phyloP scores from a whole-genome alignment of 2,797 vertebrate genomes.

The Pseudomugil tenellus region DNA sequence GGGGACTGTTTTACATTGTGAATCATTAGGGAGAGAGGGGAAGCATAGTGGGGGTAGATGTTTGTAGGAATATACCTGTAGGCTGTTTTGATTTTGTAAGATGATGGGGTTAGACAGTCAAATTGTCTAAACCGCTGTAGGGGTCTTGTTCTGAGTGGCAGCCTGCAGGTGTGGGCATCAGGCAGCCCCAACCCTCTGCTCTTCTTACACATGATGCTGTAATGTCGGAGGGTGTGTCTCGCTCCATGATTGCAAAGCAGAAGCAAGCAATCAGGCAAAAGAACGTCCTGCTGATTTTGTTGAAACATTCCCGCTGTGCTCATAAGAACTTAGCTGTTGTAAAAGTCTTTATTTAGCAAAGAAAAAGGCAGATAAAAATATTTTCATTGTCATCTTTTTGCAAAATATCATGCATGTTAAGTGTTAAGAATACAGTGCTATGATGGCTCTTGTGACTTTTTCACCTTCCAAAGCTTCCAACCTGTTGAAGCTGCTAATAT shows the following conservation, averaged over 20 bases:
- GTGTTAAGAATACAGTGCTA: conserved; percentile 31
- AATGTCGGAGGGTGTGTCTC: conserved; percentile 52
- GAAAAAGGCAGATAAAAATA: conserved; percentile 29
- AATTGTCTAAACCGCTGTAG: conserved; percentile 55
- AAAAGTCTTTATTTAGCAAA: conserved; percentile 22
- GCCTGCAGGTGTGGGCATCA: conserved; percentile 46
- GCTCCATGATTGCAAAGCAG: conserved; percentile 60
- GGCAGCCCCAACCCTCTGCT: conserved; percentile 30
- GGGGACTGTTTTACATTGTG: conserved; percentile 60
- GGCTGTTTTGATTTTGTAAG: conserved; percentile 64
- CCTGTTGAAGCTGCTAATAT: conserved; percentile 24
- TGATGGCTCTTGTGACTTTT: conserved; percentile 2
- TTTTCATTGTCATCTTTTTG: conserved; percentile 40
- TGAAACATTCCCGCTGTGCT: conserved; percentile 53
- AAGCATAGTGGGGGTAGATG: conserved; percentile 8
- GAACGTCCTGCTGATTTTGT: conserved; percentile 58
- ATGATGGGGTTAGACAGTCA: conserved; percentile 54
- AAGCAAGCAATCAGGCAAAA: conserved; percentile 58
- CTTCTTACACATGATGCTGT: conserved; percentile 37
- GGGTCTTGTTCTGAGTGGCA: conserved; percentile 51
- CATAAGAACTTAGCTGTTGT: conserved; percentile 29
- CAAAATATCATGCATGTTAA: conserved; percentile 33
- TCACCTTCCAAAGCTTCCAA: conserved; percentile 21
- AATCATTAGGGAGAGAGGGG: conserved; percentile 39
- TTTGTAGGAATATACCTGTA: conserved; percentile 46